Conservation (phyloP, 2,113 vertebrate species). For the Aphyosemion australe region DNA sequence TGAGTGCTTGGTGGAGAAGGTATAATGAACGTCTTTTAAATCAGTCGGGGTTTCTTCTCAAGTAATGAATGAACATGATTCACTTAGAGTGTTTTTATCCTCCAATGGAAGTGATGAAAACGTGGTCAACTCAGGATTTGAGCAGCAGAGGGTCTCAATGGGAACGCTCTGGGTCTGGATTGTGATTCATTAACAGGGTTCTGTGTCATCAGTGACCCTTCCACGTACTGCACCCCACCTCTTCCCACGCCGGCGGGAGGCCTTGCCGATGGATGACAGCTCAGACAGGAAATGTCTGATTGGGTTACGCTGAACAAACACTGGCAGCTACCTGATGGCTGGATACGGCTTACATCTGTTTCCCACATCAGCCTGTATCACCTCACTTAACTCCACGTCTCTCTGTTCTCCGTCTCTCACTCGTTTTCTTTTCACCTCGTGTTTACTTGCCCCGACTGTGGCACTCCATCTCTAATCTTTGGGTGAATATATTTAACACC, state of each 20-base stretch:
- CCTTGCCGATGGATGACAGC: constrained; percentile 73
- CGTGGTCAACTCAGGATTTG: constrained; percentile 21
- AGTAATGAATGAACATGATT: too few relatives aligned
- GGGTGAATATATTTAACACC: constrained; percentile 26
- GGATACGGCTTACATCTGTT: constrained; percentile 74
- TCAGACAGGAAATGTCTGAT: constrained; percentile 80
- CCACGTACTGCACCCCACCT: constrained; percentile 33
- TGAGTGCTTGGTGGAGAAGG: too few relatives aligned
- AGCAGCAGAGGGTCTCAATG: constrained; percentile 54
- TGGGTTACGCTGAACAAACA: constrained; percentile 80
- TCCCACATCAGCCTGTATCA: constrained; percentile 57
- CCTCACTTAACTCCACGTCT: constrained; percentile 31
- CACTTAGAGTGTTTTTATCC: too few relatives aligned
- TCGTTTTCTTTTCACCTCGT: background rate
- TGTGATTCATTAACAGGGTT: constrained; percentile 70
- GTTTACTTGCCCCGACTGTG: constrained; percentile 37
- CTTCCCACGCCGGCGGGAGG: constrained; percentile 56
- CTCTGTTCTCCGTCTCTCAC: constrained; percentile 48
- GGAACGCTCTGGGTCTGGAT: constrained; percentile 40
- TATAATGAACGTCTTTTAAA: too few relatives aligned
- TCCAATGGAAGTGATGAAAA: constrained; percentile 25
- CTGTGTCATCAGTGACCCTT: constrained; percentile 71
- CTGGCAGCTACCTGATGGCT: constrained; percentile 74
- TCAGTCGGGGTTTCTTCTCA: too few relatives aligned
- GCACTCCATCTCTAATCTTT: constrained; percentile 26